A percentile compares a stretch with the other conserved stretches of the same genome.
phyloP scores from a whole-genome alignment of 2,113 vertebrate species.

The Brienomyrus longianalis region DNA sequence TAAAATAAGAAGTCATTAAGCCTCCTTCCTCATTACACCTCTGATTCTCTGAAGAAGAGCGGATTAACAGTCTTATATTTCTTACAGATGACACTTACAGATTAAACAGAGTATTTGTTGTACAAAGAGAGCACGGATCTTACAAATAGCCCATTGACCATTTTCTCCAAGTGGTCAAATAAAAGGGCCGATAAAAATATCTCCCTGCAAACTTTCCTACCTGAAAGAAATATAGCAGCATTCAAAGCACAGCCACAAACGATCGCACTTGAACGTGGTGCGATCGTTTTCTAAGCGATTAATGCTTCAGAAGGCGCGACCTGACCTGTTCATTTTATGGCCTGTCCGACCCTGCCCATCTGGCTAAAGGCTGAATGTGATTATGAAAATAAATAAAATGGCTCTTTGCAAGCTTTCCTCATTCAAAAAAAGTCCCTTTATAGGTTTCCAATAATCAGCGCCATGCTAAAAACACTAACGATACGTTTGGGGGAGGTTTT shows the following conservation, averaged over 20 bases:
- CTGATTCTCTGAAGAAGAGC: not conserved
- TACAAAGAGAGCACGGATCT: not conserved
- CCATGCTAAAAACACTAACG: not conserved
- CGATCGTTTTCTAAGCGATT: not conserved
- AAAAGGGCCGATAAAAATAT: not conserved
- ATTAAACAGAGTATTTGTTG: not conserved
- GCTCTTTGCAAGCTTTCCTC: not conserved
- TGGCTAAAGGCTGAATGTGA: not conserved
- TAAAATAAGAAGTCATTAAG: not conserved
- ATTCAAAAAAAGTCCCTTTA: not conserved
- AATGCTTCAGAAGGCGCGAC: not conserved
- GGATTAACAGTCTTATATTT: not conserved
- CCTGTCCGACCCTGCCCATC: not conserved
- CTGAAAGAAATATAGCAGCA: not conserved
- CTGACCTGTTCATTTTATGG: not conserved
- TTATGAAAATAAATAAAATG: conserved; percentile 1
- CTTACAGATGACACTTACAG: not conserved
- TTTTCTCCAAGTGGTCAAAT: not conserved
- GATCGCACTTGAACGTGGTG: not conserved
- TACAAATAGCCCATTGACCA: not conserved
- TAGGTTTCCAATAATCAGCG: not conserved
- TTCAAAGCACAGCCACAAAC: not conserved
- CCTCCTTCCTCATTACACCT: not conserved
- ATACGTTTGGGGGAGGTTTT: not conserved
- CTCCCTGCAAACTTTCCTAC: not conserved